Evolutionary conservation across 2,888 invertebrate species (phyloP).

Genomic region (Cacoxenus indagator): DNA sequence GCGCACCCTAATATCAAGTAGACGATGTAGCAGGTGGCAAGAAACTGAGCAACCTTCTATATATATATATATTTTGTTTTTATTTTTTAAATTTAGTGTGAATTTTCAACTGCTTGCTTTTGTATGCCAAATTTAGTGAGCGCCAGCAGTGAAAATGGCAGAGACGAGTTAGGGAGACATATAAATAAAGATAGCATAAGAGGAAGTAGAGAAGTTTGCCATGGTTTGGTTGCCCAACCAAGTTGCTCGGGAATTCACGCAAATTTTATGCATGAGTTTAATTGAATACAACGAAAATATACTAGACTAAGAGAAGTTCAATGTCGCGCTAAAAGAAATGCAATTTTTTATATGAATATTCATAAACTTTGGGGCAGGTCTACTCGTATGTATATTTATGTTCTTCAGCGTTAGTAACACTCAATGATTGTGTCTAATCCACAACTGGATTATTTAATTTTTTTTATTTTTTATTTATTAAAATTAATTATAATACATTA

Average conservation of each 20-base stretch:
- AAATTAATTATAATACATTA: no score
- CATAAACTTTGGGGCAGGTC: no score
- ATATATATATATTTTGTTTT: slow-evolving; percentile 4
- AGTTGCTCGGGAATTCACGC: neutral
- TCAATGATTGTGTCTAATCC: no score
- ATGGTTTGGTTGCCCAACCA: neutral
- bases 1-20: slow-evolving; percentile 9
- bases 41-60: neutral
- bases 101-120: slow-evolving; percentile 2
- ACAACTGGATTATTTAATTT: no score
- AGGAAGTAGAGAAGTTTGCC: neutral
- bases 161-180: no score
- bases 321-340: no score
- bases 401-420: no score
- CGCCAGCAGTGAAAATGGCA: no score
- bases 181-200: neutral
- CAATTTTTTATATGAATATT: no score
- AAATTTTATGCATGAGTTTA: neutral
- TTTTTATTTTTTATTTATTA: no score
- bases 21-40: neutral
- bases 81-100: slow-evolving; percentile 15
- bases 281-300: neutral
- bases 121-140: neutral
- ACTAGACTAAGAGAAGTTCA: neutral
- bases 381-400: no score